phyloP scores from a whole-genome alignment of 2,113 vertebrate species.

The Acrocephalus arundinaceus region DNA sequence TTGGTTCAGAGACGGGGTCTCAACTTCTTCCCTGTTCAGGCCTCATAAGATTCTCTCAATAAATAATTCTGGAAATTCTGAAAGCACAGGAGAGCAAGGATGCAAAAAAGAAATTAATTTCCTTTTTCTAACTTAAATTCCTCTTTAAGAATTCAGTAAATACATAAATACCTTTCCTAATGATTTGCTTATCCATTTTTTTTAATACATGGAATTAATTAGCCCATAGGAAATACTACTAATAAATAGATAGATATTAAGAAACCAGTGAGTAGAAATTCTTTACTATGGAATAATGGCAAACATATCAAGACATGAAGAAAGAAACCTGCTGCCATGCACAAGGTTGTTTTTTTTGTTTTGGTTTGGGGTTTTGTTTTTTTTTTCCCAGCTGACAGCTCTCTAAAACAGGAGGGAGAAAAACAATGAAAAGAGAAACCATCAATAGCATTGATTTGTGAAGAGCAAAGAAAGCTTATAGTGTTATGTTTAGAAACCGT shows the following conservation, averaged over 20 bases:
- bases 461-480: background rate
- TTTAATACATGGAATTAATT: background rate
- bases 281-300: background rate
- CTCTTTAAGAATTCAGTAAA: background rate
- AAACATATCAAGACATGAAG: background rate
- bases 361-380: background rate
- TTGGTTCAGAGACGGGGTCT: background rate
- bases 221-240: background rate
- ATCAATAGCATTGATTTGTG: slow-evolving; percentile 15
- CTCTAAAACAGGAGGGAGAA: background rate
- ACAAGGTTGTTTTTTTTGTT: background rate
- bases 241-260: background rate
- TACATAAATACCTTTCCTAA: background rate
- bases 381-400: background rate
- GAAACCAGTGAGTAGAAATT: background rate
- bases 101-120: background rate
- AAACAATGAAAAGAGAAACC: background rate
- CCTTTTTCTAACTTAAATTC: background rate
- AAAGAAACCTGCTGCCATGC: background rate
- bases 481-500: background rate
- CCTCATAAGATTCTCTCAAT: background rate
- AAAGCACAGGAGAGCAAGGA: background rate
- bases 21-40: background rate
- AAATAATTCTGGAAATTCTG: background rate
- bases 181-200: background rate